Base-by-base conservation (phyloP, 1,140 invertebrate species). In the Microplitis demolitor region DNA sequence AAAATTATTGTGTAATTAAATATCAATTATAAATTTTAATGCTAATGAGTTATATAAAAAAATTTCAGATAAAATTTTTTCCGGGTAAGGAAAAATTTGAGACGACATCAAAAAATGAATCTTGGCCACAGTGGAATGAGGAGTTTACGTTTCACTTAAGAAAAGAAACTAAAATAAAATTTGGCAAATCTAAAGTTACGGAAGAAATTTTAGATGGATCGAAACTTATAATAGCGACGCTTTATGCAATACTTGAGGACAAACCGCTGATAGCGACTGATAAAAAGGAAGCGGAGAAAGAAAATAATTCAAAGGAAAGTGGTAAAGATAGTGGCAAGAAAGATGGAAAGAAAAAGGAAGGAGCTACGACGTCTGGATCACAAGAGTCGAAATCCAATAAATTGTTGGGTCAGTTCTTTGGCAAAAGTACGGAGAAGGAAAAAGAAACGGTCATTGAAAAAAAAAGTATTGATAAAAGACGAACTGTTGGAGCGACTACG, bases 81-180 rank as follows among this genome's bases (percentile, higher is more conserved):
- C 93, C 93, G 0, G 90, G 90, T 24, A 91, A 91, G 74, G 91
- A 90, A 66, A 93, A 93, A 84, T 92, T 89, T 78, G 93, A 94
- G 84, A 93, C 92, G 5, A 88, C 90, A 64, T 85, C 92, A 74
- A 91, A 91, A 80, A 92, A 92, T 74, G 92, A 91, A 76, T 92
- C 92, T 2, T 93, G 92, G 92, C 93, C 92, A 0, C 89, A 91
- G 60, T 93, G 92, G 88, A 93, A 94, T 80, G 91, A 94, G 84
- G 92, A 93, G 72, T 93, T 93, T 78, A 89, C 89, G 71, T 93
- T 93, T 82, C 89, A 88, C 56, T 75, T 93, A 56, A 75, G 85
- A 69, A 85, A 90, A 82, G 85, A 89, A 76, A 85, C 80, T 0
- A 90, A 86, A 84, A 76, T 76, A 37, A 85, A 83, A 64, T 87